A percentile compares a stretch with the other conserved stretches of the same genome.
Evolutionary conservation across 2,888 invertebrate genomes (phyloP).

Genomic region (Cyclophora punctaria): DNA sequence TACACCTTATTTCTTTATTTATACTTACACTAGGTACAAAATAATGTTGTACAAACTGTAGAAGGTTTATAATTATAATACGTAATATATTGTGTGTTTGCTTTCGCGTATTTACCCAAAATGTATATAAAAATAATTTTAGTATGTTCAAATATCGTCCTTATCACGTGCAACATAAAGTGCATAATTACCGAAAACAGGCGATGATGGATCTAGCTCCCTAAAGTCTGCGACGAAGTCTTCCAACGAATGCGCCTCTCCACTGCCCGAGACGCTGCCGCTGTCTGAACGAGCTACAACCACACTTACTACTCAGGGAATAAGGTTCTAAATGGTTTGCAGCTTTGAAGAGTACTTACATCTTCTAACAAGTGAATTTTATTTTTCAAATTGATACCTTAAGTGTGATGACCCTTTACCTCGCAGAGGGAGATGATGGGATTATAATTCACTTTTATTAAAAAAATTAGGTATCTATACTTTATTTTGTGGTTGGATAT

Average conservation of each 20-base stretch:
- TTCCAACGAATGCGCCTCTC: conserved; percentile 53
- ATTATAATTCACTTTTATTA: no score
- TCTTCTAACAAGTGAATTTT: no score
- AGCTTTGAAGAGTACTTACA: no score
- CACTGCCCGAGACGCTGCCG: conserved; percentile 53
- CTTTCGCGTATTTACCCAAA: background rate
- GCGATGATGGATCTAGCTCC: conserved; percentile 69
- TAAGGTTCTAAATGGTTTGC: conserved; percentile 6
- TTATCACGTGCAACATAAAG: conserved; percentile 25
- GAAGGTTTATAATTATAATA: background rate
- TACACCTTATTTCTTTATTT: no score
- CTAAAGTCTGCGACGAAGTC: conserved; percentile 68
- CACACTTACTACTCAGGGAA: conserved; percentile 11
- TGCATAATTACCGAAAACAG: conserved; percentile 63
- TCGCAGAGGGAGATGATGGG: no score
- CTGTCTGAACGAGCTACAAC: conserved; percentile 66
- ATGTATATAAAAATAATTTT: background rate
- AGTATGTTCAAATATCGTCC: conserved; percentile 27
- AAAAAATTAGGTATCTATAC: no score
- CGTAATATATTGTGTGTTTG: no score
- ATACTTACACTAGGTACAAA: no score
- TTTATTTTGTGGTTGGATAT: no score
- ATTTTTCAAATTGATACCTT: no score
- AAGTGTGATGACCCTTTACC: no score
- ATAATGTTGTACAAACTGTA: no score